Percentiles rank a stretch among this genome's conserved stretches.
Conservation (phyloP, 1,140 invertebrate species). For the Drosophila burlai region DNA sequence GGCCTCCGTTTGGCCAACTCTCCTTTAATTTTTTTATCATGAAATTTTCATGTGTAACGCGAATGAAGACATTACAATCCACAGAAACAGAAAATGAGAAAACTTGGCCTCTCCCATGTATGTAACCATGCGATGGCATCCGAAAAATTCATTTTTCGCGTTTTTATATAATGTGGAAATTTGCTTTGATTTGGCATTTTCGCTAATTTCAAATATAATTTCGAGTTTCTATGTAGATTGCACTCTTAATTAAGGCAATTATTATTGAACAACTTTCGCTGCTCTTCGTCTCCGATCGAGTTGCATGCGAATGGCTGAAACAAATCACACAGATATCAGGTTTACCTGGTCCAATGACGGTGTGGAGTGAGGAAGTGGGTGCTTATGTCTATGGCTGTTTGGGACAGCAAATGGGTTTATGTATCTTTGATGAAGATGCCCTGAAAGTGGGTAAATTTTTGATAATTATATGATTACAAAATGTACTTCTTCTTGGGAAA, state of each 20-base stretch:
- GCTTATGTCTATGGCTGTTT: constrained; percentile 26
- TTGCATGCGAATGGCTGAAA: constrained; percentile 42
- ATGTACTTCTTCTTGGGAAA: constrained; percentile 4
- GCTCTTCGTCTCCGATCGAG: constrained; percentile 24
- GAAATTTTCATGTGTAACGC: constrained; percentile 44
- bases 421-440: neutral
- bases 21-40: constrained; percentile 42
- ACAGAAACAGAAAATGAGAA: constrained; percentile 21
- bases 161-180: constrained; percentile 73
- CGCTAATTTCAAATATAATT: constrained; percentile 53
- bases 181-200: constrained; percentile 41
- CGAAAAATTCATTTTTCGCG: constrained; percentile 61
- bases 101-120: constrained; percentile 35
- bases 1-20: constrained; percentile 36
- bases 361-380: constrained; percentile 31
- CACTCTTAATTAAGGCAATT: constrained; percentile 43
- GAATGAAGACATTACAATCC: constrained; percentile 42
- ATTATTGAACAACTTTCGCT: constrained; percentile 68
- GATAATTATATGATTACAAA: constrained; percentile 10
- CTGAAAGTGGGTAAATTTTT: constrained; percentile 1
- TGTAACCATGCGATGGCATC: constrained; percentile 39
- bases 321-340: constrained; percentile 52
- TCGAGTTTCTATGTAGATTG: constrained; percentile 64
- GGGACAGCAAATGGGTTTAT: constrained; percentile 7
- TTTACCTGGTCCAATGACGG: constrained; percentile 17